Evolutionary conservation across 2,888 invertebrate species (phyloP).

Genomic region (Stictocephala bisonia): DNA sequence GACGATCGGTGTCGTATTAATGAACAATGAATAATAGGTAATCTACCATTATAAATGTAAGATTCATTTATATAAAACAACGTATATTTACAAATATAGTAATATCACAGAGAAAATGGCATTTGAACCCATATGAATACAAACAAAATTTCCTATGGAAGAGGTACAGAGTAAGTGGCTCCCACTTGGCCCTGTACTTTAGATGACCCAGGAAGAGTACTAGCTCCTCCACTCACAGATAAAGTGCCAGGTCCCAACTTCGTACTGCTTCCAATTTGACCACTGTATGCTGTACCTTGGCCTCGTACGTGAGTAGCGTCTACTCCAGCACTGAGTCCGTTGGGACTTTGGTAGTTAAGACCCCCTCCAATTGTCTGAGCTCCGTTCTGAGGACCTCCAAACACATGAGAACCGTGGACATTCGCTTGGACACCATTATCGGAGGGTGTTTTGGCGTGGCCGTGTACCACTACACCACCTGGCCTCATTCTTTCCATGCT

Average conservation of each 20-base stretch:
- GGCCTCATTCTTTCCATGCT: not conserved
- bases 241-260: slow-evolving; percentile 8
- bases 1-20: no score
- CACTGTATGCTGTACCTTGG: slow-evolving; percentile 1
- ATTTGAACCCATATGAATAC: no score
- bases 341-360: not conserved
- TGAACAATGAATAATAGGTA: no score
- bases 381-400: slow-evolving; percentile 13
- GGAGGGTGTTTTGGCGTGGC: slow-evolving; percentile 9
- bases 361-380: slow-evolving; percentile 19
- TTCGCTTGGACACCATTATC: no score
- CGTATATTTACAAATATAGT: no score
- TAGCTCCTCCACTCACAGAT: not conserved
- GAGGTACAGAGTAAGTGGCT: not conserved
- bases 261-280: not conserved
- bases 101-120: no score
- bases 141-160: no score
- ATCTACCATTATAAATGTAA: no score
- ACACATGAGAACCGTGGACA: slow-evolving; percentile 18
- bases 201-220: not conserved
- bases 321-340: slow-evolving; percentile 9
- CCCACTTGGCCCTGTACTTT: not conserved
- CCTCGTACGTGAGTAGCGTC: not conserved
- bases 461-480: slow-evolving; percentile 10
- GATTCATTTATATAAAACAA: no score